phyloP scores from a whole-genome alignment of 2,888 invertebrate genomes.

The Lasioglossum calceatum region DNA sequence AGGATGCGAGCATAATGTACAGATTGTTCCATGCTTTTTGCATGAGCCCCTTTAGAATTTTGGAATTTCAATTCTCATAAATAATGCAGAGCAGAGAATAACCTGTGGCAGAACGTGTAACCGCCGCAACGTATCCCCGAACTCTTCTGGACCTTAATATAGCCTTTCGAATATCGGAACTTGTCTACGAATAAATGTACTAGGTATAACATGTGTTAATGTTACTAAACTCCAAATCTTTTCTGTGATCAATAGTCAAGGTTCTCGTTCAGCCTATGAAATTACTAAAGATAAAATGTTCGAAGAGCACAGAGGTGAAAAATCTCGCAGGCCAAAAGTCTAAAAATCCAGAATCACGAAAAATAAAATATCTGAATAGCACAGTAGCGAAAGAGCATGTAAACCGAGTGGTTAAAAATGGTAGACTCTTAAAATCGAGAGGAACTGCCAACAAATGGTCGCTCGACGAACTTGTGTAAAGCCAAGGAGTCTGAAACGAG shows the following conservation, averaged over 20 bases:
- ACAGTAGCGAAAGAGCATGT: too few species aligned
- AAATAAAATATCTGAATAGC: too few species aligned
- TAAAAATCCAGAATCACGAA: too few species aligned
- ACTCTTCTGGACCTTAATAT: not conserved
- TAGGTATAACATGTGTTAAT: too few species aligned
- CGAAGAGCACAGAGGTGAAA: too few species aligned
- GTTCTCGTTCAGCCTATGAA: too few species aligned
- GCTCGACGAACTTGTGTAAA: not conserved
- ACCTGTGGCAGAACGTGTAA: not conserved
- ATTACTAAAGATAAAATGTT: too few species aligned
- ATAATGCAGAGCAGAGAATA: slow-evolving; percentile 26
- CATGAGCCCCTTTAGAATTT: slow-evolving; percentile 25
- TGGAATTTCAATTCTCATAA: slow-evolving; percentile 29
- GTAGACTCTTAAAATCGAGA: not conserved
- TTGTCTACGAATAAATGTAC: not conserved
- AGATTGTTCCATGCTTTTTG: slow-evolving; percentile 16
- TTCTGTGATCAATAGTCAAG: too few species aligned
- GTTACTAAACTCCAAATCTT: too few species aligned
- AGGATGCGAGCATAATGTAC: slow-evolving; percentile 3
- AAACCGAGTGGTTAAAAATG: not conserved
- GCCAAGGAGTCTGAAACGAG: not conserved
- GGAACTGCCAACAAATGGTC: not conserved
- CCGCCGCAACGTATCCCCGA: slow-evolving; percentile 15
- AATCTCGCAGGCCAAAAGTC: too few species aligned
- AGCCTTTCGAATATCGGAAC: not conserved